phyloP scores from a whole-genome alignment of 2,797 vertebrate species.

The Clamator glandarius region DNA sequence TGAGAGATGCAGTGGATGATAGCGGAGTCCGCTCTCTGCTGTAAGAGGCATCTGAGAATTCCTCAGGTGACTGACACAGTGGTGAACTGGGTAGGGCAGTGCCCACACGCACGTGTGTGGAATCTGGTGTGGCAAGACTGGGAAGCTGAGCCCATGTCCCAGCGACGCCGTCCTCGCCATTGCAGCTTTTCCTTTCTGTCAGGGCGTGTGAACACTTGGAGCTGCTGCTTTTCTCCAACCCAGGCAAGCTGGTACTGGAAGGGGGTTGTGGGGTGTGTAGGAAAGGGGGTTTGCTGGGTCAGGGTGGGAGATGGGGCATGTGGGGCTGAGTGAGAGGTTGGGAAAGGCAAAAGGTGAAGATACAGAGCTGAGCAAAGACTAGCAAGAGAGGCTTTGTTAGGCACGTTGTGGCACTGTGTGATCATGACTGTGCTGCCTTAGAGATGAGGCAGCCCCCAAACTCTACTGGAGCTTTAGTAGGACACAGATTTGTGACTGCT shows the following conservation, averaged over 20 bases:
- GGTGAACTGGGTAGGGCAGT: background rate
- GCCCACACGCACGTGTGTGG: background rate
- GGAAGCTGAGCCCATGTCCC: background rate
- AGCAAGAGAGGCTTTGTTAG: background rate
- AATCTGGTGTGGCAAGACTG: background rate
- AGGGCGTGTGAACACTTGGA: background rate
- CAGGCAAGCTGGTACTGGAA: background rate
- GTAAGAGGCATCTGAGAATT: background rate
- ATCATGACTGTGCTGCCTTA: background rate
- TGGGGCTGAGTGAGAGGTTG: background rate
- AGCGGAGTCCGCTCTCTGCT: background rate
- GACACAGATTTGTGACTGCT: background rate
- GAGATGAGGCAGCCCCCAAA: background rate
- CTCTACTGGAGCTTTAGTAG: background rate
- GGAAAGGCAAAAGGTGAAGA: background rate
- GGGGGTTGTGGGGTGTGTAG: fast-evolving
- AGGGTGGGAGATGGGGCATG: background rate
- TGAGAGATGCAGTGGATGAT: background rate
- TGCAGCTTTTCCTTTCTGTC: fast-evolving
- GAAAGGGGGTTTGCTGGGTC: fast-evolving
- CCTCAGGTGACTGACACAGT: background rate
- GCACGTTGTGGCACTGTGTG: background rate
- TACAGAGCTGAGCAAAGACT: background rate
- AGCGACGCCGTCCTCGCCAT: fast-evolving
- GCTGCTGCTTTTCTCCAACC: background rate